Conservation (phyloP, 2,113 vertebrate species). For the Pheucticus melanocephalus region DNA sequence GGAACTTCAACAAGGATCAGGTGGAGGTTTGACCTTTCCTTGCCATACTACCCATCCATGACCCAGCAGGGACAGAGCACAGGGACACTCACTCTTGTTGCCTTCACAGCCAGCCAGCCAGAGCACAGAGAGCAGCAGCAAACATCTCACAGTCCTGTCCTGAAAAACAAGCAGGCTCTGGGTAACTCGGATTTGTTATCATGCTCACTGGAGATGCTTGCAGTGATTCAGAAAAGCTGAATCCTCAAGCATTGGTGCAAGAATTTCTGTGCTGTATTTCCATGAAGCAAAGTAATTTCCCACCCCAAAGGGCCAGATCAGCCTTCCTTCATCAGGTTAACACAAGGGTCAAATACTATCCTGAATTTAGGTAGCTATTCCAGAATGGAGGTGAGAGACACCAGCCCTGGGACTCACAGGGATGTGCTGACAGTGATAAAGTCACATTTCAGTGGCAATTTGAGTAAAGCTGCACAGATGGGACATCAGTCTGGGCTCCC, state of each 20-base stretch:
- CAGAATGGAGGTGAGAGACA: neutral
- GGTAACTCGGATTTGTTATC: neutral
- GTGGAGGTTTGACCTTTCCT: neutral
- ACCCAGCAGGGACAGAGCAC: neutral
- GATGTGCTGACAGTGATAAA: neutral
- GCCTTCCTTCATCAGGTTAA: neutral
- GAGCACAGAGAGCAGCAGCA: slow-evolving; percentile 14
- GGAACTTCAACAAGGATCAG: neutral
- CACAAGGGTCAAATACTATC: neutral
- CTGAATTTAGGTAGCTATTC: neutral
- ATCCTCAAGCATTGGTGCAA: neutral
- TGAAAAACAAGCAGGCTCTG: slow-evolving; percentile 6
- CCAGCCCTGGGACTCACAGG: neutral
- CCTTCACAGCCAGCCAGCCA: neutral
- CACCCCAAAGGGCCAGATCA: neutral
- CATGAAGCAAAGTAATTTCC: neutral
- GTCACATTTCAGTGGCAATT: neutral
- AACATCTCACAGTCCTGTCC: neutral
- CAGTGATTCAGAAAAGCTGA: neutral
- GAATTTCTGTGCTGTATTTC: neutral
- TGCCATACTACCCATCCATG: neutral
- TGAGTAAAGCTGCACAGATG: neutral
- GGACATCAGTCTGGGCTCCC: neutral
- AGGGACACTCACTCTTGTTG: slow-evolving; percentile 35
- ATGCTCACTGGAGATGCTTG: neutral